Conservation (phyloP, 2,113 vertebrate species). For the Amazona guildingii region DNA sequence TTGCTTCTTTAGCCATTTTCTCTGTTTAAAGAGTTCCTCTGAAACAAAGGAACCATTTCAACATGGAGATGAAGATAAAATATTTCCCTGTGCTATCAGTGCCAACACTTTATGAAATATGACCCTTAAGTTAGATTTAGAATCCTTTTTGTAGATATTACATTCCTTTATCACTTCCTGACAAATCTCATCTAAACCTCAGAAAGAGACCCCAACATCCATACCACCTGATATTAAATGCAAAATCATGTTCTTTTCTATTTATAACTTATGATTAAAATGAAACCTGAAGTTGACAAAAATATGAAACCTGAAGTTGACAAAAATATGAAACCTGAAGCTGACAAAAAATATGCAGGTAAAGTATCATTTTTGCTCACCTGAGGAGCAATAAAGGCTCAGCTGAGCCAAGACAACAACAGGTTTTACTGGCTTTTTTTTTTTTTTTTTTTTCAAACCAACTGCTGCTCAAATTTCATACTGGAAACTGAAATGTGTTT, state of each 20-base stretch:
- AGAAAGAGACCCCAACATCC: background rate
- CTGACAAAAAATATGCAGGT: background rate
- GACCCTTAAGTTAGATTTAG: conserved; percentile 76
- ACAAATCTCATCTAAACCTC: conserved; percentile 54
- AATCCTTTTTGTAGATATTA: conserved; percentile 64
- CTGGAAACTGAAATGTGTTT: background rate
- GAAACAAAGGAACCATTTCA: background rate
- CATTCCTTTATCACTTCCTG: conserved; percentile 72
- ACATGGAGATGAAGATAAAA: conserved; percentile 69
- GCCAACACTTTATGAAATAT: conserved; percentile 71
- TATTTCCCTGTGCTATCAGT: conserved; percentile 68
- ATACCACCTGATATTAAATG: background rate
- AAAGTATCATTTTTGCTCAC: background rate
- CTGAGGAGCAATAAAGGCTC: background rate
- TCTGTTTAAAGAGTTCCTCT: background rate
- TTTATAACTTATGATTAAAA: background rate
- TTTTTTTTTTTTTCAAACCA: background rate
- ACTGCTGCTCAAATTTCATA: background rate
- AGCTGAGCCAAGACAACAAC: background rate
- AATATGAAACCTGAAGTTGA: background rate
- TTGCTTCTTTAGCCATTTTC: background rate
- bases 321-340: background rate
- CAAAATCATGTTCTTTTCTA: conserved; percentile 4
- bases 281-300: background rate
- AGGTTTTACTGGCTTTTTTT: background rate